phyloP scores from a whole-genome alignment of 1,140 invertebrate genomes.

The Apis laboriosa region DNA sequence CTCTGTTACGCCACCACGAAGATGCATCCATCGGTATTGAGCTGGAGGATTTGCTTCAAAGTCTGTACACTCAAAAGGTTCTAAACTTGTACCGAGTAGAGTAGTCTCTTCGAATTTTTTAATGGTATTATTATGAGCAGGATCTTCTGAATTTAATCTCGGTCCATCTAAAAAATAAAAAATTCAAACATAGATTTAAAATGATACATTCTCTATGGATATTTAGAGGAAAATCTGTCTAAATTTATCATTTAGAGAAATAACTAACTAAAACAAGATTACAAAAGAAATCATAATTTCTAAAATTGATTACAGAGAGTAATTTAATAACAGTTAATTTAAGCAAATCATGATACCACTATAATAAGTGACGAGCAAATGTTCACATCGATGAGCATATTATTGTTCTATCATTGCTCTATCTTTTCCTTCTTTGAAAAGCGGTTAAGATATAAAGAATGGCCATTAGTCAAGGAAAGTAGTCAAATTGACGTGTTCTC shows the following conservation, averaged over 20 bases:
- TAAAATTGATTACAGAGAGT: not conserved
- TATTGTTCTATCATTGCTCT: not conserved
- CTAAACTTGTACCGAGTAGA: slow-evolving; percentile 83
- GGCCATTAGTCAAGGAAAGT: not conserved
- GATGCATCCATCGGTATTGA: slow-evolving; percentile 82
- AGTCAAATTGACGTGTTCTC: not conserved
- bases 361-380: slow-evolving; percentile 1
- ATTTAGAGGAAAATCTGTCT: too few relatives aligned
- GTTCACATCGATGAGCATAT: slow-evolving; percentile 18
- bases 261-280: not conserved
- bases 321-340: not conserved
- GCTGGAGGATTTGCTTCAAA: slow-evolving; percentile 91
- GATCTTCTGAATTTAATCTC: slow-evolving; percentile 86
- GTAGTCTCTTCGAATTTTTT: slow-evolving; percentile 70
- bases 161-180: slow-evolving; percentile 85
- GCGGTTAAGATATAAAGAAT: not conserved
- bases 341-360: not conserved
- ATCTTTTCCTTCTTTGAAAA: not conserved
- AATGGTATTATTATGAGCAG: slow-evolving; percentile 84
- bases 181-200: not conserved
- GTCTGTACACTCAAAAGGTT: slow-evolving; percentile 89
- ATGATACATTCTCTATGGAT: too few relatives aligned
- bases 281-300: not conserved
- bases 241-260: not conserved
- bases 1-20: slow-evolving; percentile 73